phyloP scores from a whole-genome alignment of 2,113 vertebrate genomes.

The Gymnocephalus cernua region DNA sequence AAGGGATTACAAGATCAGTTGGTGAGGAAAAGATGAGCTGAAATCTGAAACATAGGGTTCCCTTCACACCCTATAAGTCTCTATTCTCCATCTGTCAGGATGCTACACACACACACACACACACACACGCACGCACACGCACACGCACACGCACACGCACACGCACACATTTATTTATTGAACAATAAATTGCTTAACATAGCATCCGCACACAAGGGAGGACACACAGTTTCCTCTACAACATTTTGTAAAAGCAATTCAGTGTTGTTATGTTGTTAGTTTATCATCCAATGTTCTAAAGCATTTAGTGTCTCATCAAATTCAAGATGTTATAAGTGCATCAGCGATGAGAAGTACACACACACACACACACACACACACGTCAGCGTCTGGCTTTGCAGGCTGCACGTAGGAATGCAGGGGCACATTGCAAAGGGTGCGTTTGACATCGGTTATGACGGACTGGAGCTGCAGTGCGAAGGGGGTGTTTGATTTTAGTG shows the following conservation, averaged over 20 bases:
- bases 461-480: conserved; percentile 6
- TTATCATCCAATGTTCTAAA: conserved; percentile 4
- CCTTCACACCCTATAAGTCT: conserved; percentile 50
- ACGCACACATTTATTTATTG: too few species aligned
- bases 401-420: neutral
- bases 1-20: conserved; percentile 29
- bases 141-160: too few species aligned
- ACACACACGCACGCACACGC: conserved; percentile 12
- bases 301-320: conserved; percentile 10
- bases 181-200: too few species aligned
- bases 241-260: neutral
- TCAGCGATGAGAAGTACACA: neutral
- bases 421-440: neutral
- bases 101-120: neutral
- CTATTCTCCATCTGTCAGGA: conserved; percentile 23
- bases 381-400: neutral
- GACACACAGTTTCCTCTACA: neutral
- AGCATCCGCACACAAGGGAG: too few species aligned
- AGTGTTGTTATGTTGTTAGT: neutral
- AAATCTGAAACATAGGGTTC: conserved; percentile 46
- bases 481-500: neutral
- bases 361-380: neutral
- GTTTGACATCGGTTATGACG: neutral
- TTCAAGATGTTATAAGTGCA: conserved; percentile 10
- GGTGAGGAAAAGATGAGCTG: conserved; percentile 48